Evolutionary conservation across 2,888 invertebrate species (phyloP), one percentile per base, ranked within the genome.

Genomic region (Pinctada fucata): DNA sequence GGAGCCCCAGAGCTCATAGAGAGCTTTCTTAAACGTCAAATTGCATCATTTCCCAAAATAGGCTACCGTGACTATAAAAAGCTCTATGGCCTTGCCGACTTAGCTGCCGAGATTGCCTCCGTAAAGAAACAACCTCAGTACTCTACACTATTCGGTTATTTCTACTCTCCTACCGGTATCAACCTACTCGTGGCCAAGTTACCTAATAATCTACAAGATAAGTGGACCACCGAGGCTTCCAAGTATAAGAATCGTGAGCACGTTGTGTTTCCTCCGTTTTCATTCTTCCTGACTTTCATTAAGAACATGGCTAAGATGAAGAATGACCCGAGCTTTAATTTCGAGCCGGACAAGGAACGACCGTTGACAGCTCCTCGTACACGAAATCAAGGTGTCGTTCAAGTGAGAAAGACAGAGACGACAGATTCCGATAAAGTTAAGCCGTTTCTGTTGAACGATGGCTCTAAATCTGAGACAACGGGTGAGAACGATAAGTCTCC

Each of bases 241-340:
- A 74, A 74, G 50, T 74, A n/a, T 47, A 74, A 74, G 50, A 74
- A 74, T 52, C 66, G 73, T 64, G 65, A 74, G 16, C 13, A 16
- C 16, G 65, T 50, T 16, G 65, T 74, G 50, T 74, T 45, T 49
- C 73, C 73, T 1, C 73, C 73, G 66, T 74, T 74, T 49, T 49
- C 73, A 49, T 74, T 74, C 66, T 74, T 74, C 49, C n/a, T 74
- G 49, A 74, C 48, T 51, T 74, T 74, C 73, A 49, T 74, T 8
- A 64, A 74, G 65, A 63, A 74, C 50, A 74, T 49, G 10, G 73
- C 64, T 48, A 66, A 66, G 16, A 66, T 74, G 73, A 74, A 74
- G 51, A 74, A 74, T 50, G 73, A 74, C 58, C 73, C 66, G 13
- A 74, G 73, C 47, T 64, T 74, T 50, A 74, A 74, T 49, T 74